Evolutionary conservation across 2,888 invertebrate genomes (phyloP).

Genomic region (Pyralis farinalis): DNA sequence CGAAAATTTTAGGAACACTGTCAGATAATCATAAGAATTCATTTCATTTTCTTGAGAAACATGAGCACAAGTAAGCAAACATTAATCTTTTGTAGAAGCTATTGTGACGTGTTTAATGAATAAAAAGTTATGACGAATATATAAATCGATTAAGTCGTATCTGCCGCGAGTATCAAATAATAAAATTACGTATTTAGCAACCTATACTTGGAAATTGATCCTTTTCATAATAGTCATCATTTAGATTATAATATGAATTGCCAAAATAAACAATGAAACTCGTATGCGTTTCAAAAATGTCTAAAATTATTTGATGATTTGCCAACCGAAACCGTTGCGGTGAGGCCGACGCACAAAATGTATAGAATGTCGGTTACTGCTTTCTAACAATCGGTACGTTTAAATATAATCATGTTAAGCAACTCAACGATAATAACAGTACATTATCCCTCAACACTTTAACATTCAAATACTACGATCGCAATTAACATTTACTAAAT

Average conservation of each 20-base stretch:
- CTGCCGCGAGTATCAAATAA: background rate
- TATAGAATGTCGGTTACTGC: slow-evolving; percentile 10
- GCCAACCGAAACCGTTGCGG: slow-evolving; percentile 18
- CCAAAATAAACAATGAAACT: slow-evolving; percentile 6
- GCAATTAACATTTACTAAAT: slow-evolving; percentile 20
- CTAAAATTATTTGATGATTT: slow-evolving; percentile 17
- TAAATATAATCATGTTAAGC: slow-evolving; percentile 1
- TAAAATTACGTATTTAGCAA: no score
- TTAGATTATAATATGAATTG: background rate
- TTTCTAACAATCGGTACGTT: slow-evolving; percentile 1
- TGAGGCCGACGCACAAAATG: slow-evolving; percentile 10
- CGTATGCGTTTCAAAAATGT: slow-evolving; percentile 5
- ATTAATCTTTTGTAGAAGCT: background rate
- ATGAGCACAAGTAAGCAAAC: no score
- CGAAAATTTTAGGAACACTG: background rate
- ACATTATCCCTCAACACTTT: slow-evolving; percentile 24
- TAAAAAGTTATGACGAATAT: background rate
- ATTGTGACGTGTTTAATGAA: background rate
- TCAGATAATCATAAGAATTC: no score
- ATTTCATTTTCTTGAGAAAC: no score
- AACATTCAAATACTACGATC: slow-evolving; percentile 3
- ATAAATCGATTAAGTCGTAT: background rate
- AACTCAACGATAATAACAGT: background rate
- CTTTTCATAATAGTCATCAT: background rate
- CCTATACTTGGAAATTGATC: background rate